Base-by-base conservation (phyloP, 1,140 invertebrate species). In the Hesperophylax magnus region DNA sequence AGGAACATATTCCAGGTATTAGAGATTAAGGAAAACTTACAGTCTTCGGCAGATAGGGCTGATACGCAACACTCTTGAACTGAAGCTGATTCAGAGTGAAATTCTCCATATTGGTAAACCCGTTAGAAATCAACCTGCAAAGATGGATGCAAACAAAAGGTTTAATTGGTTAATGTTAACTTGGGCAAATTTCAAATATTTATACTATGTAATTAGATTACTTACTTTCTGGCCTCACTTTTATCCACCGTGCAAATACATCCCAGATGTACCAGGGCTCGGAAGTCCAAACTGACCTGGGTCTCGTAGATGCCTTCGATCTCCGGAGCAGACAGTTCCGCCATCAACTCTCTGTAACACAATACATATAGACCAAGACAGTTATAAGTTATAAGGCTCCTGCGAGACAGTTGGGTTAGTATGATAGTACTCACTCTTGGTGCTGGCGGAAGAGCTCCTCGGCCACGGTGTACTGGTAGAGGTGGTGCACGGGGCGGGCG, bases 261-360 rank as follows among this genome's bases (percentile, higher is more conserved):
- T 6, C 98, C 98, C 27, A 99, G 90, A 80, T 95, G 91, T 47
- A 97, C 90, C 1, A 99, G 90, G 2, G 95, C 94, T 77, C 98
- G 91, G 87, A 99, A 99, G 84, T 97, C 91, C 2, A 98, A 88
- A 2, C 97, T 95, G 86, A 98, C 95, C 89, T 99, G 97, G 0
- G 98, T 99, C 90, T 99, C 98, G 87, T 99, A 99, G 84, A 99
- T 98, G 31, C 98, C 98, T 89, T 99, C 98, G 74, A 99, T 96
- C 85, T 98, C 94, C 7, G 97, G 96, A 39, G 95, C 95, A 2
- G 96, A 96, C 63, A 99, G 87, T 86, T 98, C 97, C 0, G 95
- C 94, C 87, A 96, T 93, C 47, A 98, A 91, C 80, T 96, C 93
- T 86, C 95, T 92, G 69, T 85, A 90, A 88, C 87, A 85, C 80